Base-by-base conservation (phyloP, 2,888 invertebrate genomes). In the Tinea pellionella region DNA sequence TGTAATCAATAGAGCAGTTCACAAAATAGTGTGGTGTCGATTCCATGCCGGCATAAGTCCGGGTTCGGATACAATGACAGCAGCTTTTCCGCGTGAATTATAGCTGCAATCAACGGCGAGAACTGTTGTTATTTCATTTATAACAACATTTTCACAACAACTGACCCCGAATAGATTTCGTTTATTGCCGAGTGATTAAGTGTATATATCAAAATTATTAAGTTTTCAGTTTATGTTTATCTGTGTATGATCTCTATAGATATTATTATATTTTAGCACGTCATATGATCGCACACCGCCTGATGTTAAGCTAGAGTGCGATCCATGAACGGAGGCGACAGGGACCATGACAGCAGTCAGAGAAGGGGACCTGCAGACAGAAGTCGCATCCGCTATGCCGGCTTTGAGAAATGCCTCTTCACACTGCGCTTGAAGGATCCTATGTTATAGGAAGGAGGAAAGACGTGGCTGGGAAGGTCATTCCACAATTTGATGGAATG, bases 131-230 rank as follows among this genome's bases (percentile, higher is more conserved):
- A 61, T 61, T 61, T 61, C 59, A 56, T 59, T 61, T 60, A 42
- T 59, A 56, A 24, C 57, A 57, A 61, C 53, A 64, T 67, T 70
- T 69, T 66, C 68, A 68, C 69, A 67, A 63, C 64, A 68, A 62
- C 41, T 18, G 29, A 18, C 19, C 60, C 47, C 70, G 67, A 71
- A 75, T 74, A 71, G 71, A 73, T 75, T 70, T 74, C 69, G 69
- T 73, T 74, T 75, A 73, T 74, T 73, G 71, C 72, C 64, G 65
- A 63, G 67, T 68, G 65, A 72, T 72, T 73, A 71, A 72, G 67
- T 67, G 67, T 65, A n/a, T 15, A n/a, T 18, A 59, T 13, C 8
- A 41, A 59, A 59, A 3, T 58, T n/a, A 47, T 47, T 41, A 41
- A 24, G 24, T 24, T 24, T 24, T 24, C 24, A 24, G 6, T 24